phyloP scores from a whole-genome alignment of 1,140 invertebrate genomes.

The Cyrtorhinus lividipennis region DNA sequence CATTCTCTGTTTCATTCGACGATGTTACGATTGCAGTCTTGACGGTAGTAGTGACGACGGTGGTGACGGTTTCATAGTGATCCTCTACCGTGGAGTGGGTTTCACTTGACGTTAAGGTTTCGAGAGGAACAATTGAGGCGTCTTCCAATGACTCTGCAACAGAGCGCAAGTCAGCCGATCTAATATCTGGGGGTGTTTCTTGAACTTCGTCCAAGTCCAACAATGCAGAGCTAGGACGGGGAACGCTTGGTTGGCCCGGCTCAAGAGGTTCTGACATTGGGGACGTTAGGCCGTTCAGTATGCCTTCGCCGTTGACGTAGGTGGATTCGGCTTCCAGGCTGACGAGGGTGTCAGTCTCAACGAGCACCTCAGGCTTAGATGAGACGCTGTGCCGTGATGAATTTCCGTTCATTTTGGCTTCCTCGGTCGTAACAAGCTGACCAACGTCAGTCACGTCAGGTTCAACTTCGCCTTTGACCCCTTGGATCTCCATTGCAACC shows the following conservation, averaged over 20 bases:
- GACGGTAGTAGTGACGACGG: not conserved
- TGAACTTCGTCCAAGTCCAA: not conserved
- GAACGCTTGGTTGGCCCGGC: too few relatives aligned
- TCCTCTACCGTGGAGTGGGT: not conserved
- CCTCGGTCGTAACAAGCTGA: not conserved
- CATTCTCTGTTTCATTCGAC: not conserved
- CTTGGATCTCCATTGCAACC: constrained; percentile 13
- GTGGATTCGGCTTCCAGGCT: not conserved
- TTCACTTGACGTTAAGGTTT: not conserved
- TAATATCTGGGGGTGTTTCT: not conserved
- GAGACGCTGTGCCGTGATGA: not conserved
- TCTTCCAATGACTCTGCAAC: not conserved
- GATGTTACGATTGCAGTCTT: not conserved
- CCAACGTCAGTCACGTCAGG: too few relatives aligned
- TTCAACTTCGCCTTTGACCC: not conserved
- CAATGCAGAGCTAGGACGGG: not conserved
- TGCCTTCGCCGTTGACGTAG: not conserved
- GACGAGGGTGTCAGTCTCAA: not conserved
- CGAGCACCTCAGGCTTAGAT: not conserved
- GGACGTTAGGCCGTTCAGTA: not conserved
- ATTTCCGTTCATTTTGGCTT: not conserved
- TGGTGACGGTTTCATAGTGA: not conserved
- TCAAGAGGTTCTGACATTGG: not conserved
- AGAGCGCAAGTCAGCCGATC: not conserved
- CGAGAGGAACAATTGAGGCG: not conserved